Evolutionary conservation across 2,888 invertebrate species (phyloP), one percentile per base, ranked within the genome.

Genomic region (Colletes collaris): DNA sequence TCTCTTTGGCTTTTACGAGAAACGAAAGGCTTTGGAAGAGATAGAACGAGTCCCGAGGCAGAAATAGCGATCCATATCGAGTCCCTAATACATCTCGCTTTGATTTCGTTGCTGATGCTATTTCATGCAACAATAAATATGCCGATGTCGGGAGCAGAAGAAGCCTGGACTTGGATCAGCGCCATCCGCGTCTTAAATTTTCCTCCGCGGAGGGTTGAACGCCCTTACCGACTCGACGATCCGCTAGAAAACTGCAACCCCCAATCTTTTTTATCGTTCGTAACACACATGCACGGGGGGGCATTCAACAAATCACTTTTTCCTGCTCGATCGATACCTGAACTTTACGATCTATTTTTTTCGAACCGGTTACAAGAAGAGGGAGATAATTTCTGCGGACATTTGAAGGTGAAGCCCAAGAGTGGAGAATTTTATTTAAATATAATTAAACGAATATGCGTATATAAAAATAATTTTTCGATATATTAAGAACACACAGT

Each of bases 51-150:
- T n/a, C 37, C n/a, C 19, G 58, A 11, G 3, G 19, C 19, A 49
- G 16, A 58, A 50, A 27, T 16, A 7, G 13, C 50, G 56, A 50
- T 73, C 46, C 40, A 16, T 59, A 46, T 59, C 19, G 8, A 3
- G 11, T 0, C n/a, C n/a, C n/a, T 50, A 56, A 64, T 76, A 59
- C 35, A 4, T 40, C 19, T 8, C n/a, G 11, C 8, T 27, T 55
- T 55, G 60, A 77, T 72, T 79, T 65, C 63, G 64, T 77, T 69
- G 65, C 50, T 16, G 55, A 64, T 52, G 59, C 66, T 59, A 67
- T 67, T 79, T 81, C 46, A 62, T 68, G 13, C 70, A 53, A 49
- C 64, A 13, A 84, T 77, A 84, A 84, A 84, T 79, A 84, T 69
- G 56, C 19, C 71, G 65, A 58, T 62, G 58, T 60, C 70, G 19